These are phyloP conservation scores for Drosophila neocordata DNA, from an alignment of 1,140 invertebrate genomes.

Conservation along the genomic window DNA sequence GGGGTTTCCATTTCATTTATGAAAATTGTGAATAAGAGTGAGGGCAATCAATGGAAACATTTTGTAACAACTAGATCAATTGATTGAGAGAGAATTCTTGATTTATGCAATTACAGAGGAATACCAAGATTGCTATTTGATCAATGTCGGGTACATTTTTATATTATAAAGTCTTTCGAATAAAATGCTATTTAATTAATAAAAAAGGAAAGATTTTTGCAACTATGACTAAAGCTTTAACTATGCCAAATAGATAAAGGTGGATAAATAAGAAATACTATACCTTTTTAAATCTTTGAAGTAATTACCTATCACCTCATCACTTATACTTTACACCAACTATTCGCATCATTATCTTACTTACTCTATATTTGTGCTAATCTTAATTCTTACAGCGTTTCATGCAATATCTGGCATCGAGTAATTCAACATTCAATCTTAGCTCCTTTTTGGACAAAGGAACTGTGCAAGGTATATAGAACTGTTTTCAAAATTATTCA, in stretches of 20 bases:
- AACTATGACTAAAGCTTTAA: too few species aligned
- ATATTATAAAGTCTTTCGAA: too few species aligned
- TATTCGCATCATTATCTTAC: constrained; percentile 1
- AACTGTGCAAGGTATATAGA: constrained; percentile 93
- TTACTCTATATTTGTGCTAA: not conserved
- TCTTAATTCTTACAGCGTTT: constrained; percentile 92
- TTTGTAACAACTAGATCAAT: constrained; percentile 4
- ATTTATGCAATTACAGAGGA: not conserved
- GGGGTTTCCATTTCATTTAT: constrained; percentile 4
- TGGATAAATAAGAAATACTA: too few species aligned
- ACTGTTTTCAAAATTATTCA: not conserved
- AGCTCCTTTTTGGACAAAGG: constrained; percentile 98
- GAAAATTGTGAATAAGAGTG: not conserved
- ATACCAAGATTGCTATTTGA: too few species aligned
- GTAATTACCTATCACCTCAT: too few species aligned
- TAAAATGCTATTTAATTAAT: not conserved
- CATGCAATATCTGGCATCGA: constrained; percentile 99
- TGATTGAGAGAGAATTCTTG: not conserved
- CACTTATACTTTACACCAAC: too few species aligned
- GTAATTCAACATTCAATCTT: constrained; percentile 99
- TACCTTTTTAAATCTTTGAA: too few species aligned
- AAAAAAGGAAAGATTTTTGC: too few species aligned
- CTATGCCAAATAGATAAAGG: too few species aligned
- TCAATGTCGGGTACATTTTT: too few species aligned
- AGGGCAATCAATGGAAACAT: constrained; percentile 1